Evolutionary conservation across 2,113 vertebrate species (phyloP), one percentile per base, ranked within the genome.

Genomic region (Oplegnathus fasciatus): DNA sequence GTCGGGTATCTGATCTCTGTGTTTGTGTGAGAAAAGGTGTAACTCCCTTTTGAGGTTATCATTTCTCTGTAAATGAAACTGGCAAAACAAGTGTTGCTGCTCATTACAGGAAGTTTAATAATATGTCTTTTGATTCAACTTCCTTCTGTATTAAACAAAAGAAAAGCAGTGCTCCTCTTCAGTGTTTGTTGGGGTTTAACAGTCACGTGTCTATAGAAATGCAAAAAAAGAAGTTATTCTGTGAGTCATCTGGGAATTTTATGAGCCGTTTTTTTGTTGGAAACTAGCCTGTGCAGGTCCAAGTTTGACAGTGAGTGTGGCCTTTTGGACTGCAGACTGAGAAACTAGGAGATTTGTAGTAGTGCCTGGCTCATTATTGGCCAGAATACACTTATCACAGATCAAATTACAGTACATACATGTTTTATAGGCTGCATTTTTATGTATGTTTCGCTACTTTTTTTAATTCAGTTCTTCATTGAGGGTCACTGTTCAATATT

Each of bases 21-120:
- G 64, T 72, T 22, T 72, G 8, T 75, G 14, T 26, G 24, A 34
- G 34, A 55, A 30, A 1, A 55, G 10, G 13, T 1, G 2, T 4
- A 6, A 1, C 46, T 30, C 3, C 26, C 24, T 3, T 3, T 11
- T 37, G 9, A 37, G 34, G 34, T 37, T 3, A 37, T 37, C 3
- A 6, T 37, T 37, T 37, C 34, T 37, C 34, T 6, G 6, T 37
- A 37, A 52, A 52, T 26, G 34, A 83, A 91, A 89, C 69, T 40
- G 3, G 2, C 1, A 5, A 9, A 57, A 30, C 44, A 0, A 72
- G 15, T 0, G 1, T 6, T 26, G 9, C 20, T 48, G 4, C 15
- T 32, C 0, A 1, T 73, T 15, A 24, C 69, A 75, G 34, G 60
- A 80, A 54, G 32, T 37, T 37, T 37, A 37, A n/a, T 20, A 40